Evolutionary conservation across 2,113 vertebrate species (phyloP).

Genomic region (Epinephelus fuscoguttatus): DNA sequence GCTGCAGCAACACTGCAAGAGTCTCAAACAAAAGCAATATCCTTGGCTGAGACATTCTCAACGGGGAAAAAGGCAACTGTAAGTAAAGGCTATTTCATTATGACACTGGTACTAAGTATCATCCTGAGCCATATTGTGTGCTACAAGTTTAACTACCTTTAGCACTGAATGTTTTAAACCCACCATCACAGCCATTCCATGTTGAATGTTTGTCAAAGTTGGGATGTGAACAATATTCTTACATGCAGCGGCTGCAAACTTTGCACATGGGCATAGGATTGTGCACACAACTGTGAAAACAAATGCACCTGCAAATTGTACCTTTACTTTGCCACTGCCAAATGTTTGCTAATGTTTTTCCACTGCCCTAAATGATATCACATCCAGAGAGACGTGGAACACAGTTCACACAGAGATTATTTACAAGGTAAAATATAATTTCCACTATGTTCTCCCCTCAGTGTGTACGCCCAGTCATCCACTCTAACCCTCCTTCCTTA

Average conservation of each 20-base stretch:
- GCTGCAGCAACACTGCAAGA: neutral
- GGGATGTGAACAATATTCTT: neutral
- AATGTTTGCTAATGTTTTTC: neutral
- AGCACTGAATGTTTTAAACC: neutral
- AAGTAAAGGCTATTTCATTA: neutral
- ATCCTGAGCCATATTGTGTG: neutral
- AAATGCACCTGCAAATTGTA: neutral
- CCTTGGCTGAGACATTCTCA: neutral
- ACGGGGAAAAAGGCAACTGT: neutral
- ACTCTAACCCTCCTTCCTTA: neutral
- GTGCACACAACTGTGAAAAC: neutral
- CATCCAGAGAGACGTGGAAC: neutral
- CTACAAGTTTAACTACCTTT: neutral
- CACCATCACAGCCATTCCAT: too few species aligned
- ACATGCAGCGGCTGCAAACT: neutral
- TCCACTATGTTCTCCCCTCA: neutral
- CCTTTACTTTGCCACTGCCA: neutral
- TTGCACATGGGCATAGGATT: neutral
- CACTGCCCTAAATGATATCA: too few species aligned
- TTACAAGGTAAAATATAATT: neutral
- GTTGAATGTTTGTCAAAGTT: neutral
- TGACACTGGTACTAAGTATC: neutral
- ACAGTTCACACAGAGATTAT: neutral
- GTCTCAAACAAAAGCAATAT: neutral
- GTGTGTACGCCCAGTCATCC: neutral